Evolutionary conservation across 2,888 invertebrate genomes (phyloP), one percentile per base, ranked within the genome.

Genomic region (Eristalinus sepulchralis): DNA sequence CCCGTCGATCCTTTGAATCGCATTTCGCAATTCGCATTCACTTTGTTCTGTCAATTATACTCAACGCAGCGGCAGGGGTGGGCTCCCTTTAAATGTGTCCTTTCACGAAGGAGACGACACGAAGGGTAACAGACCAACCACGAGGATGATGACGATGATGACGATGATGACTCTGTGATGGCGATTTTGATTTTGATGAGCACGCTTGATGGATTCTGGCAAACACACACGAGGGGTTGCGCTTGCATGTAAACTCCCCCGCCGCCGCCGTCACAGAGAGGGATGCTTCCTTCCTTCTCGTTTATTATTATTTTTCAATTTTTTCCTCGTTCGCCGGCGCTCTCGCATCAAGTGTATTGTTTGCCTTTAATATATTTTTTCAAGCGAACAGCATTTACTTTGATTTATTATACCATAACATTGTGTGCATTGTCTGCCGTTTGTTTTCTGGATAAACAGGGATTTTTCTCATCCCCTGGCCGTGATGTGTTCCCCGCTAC

Each of bases 101-200:
- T 57, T 71, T 13, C 24, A 9, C 4, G 17, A n/a, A 53, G 36
- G 64, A 22, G 55, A 57, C 17, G 39, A 64, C 0, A 59, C 13
- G 9, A 5, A 27, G 60, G 27, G 27, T 27, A 27, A 5, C 27
- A 27, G 5, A 27, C 27, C 27, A 27, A 27, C 27, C 27, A 27
- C 27, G 27, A n/a, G n/a, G n/a, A 27, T 27, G 27, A 27, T 27
- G 27, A 27, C 5, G 27, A 27, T 27, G 27, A 27, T 24, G 47
- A 67, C 68, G 78, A 73, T 79, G 81, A 78, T 81, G 84, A 67
- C 80, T 85, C 67, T 81, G 73, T 78, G 81, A 81, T 85, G 85
- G 85, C 85, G 81, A 85, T 85, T 85, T 85, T 85, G 85, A 85
- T 85, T 81, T 85, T 85, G 81, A 85, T 81, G 85, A 85, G 81